A percentile compares a stretch with the other conserved stretches of the same genome.
phyloP scores from a whole-genome alignment of 53 echinoderm and acorn worm genomes.

The Temnopleurus reevesii region DNA sequence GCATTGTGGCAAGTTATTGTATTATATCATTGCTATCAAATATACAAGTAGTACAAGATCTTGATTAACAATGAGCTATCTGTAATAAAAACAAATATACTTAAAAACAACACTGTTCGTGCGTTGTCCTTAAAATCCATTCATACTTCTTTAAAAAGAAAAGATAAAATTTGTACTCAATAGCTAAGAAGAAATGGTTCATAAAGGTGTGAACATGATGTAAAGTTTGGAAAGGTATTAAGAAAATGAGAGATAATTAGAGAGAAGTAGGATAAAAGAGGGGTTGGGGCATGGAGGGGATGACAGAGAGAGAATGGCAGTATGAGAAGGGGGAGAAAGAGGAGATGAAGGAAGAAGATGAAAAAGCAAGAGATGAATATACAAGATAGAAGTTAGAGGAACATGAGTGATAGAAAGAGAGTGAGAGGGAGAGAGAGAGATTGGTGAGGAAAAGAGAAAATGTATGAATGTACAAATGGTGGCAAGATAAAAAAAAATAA shows the following conservation, averaged over 20 bases:
- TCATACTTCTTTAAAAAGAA: background rate
- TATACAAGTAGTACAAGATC: conserved; percentile 47
- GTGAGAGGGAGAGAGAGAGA: background rate
- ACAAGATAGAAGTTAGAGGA: too few relatives aligned
- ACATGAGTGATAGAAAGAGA: too few relatives aligned
- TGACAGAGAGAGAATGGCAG: background rate
- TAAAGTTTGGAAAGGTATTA: background rate
- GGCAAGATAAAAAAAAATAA: background rate
- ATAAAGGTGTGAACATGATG: background rate
- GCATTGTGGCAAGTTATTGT: conserved; percentile 15
- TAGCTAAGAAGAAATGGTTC: background rate
- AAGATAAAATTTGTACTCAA: background rate
- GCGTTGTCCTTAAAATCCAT: background rate
- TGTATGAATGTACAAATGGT: background rate
- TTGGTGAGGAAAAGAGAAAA: background rate
- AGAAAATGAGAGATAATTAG: background rate
- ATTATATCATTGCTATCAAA: conserved; percentile 22
- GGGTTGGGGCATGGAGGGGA: background rate
- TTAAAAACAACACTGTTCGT: background rate
- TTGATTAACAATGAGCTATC: conserved; percentile 48
- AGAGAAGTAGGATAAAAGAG: background rate
- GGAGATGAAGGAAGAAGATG: background rate
- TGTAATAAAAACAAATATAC: conserved; percentile 42
- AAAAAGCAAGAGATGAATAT: too few relatives aligned
- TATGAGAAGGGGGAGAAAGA: background rate